Evolutionary conservation across 2,888 invertebrate genomes (phyloP), one percentile per base, ranked within the genome.

Genomic region (Apotomis capreana): DNA sequence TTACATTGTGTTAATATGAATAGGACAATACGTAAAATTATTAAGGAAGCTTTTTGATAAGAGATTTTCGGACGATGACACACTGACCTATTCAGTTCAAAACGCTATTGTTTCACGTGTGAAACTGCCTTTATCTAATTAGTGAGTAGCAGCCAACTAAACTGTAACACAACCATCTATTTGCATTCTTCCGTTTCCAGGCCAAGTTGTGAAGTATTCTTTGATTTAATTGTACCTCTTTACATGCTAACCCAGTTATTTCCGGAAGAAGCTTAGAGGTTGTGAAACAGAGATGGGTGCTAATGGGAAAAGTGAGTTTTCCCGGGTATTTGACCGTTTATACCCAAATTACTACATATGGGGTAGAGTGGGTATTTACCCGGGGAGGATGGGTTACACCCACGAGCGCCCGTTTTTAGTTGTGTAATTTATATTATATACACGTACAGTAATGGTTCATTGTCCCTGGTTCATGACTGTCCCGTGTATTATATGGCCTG

Each of bases 41-140:
- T 26, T 26, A 26, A 26, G 26, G 2, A 26, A 26, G 26, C 26
- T n/a, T n/a, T 26, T 26, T 26, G 26, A 26, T 0, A 26, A 26
- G 26, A 26, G 26, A 26, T 49, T 44, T 55, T 37, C 12, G 40
- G 12, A 52, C 54, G 3, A 6, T 55, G 60, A 55, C 57, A 55
- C 44, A 67, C 57, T 67, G 60, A 40, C 67, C 61, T 46, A 60
- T 57, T 61, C 62, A 12, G 49, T n/a, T 49, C 46, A 55, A 55
- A 55, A 52, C 59, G 9, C 59, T 49, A 67, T 71, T 71, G 67
- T 71, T 61, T 52, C 36, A 12, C 71, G 61, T 67, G 71, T 55
- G 71, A 71, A 62, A 63, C 60, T 37, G 37, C 9, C 15, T 65
- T 68, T 71, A 51, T 44, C 40, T 57, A 62, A 71, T 71, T 71